A percentile compares a stretch with the other conserved stretches of the same genome.
Conservation (phyloP, 1,140 invertebrate genomes). For the Anagrus nilaparvatae region DNA sequence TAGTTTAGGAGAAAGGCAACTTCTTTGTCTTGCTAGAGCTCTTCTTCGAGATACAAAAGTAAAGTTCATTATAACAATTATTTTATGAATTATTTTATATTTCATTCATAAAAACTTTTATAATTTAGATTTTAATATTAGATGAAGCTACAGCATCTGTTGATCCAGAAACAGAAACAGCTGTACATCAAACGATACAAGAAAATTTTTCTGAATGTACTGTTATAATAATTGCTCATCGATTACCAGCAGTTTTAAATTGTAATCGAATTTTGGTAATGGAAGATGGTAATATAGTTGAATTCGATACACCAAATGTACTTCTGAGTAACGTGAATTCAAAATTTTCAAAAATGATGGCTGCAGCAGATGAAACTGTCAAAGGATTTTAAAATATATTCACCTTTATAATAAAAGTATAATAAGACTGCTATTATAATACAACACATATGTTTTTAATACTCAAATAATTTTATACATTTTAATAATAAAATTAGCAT, state of each 20-base stretch:
- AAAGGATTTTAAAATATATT: constrained; percentile 8
- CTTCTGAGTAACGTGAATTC: constrained; percentile 44
- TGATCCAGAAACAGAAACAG: constrained; percentile 42
- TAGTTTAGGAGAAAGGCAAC: constrained; percentile 47
- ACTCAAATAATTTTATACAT: too few species aligned
- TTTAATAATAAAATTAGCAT: too few species aligned
- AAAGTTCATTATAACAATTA: constrained; percentile 16
- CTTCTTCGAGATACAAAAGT: constrained; percentile 47
- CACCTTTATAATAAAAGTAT: too few species aligned
- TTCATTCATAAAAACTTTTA: neutral
- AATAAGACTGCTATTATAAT: too few species aligned
- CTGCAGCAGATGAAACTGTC: constrained; percentile 26
- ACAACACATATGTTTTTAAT: too few species aligned
- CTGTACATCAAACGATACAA: constrained; percentile 37
- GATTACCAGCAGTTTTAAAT: constrained; percentile 46
- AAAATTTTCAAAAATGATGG: constrained; percentile 46
- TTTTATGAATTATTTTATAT: neutral
- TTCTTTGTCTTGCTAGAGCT: constrained; percentile 51
- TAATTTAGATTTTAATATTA: constrained; percentile 47
- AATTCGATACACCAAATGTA: constrained; percentile 45
- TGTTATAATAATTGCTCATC: constrained; percentile 54
- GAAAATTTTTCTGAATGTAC: constrained; percentile 42
- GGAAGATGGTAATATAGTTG: constrained; percentile 43
- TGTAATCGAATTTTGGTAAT: constrained; percentile 56
- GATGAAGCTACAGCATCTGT: constrained; percentile 61